These are phyloP conservation scores for Neomicropteryx cornuta DNA, from an alignment of 1,140 invertebrate genomes.

Conservation along the genomic window DNA sequence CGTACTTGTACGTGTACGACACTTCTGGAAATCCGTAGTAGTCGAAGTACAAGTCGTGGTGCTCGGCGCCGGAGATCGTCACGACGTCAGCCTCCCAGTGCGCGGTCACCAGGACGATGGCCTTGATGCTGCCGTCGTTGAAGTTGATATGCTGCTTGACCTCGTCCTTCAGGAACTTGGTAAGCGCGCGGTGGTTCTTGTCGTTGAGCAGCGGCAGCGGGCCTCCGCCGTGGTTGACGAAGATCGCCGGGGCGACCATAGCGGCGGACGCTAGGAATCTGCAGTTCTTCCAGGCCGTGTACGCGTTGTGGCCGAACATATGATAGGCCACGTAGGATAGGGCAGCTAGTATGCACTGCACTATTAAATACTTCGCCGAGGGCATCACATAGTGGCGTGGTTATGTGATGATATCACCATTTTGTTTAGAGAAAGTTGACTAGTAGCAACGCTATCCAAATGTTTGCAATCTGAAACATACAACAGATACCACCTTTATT, in stretches of 20 bases:
- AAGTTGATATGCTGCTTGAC: slow-evolving; percentile 23
- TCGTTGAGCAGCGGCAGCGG: slow-evolving; percentile 29
- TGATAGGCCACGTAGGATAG: no score
- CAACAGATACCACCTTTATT: no score
- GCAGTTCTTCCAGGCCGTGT: no score
- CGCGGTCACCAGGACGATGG: slow-evolving; percentile 12
- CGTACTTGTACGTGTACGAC: slow-evolving; percentile 12
- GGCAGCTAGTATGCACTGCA: no score
- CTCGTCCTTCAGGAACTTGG: slow-evolving; percentile 25
- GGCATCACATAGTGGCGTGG: no score
- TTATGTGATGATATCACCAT: no score
- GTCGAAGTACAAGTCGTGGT: slow-evolving; percentile 11
- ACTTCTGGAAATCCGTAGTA: slow-evolving; percentile 13
- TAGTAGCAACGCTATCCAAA: no score
- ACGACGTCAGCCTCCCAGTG: slow-evolving; percentile 13
- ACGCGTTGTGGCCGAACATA: no score
- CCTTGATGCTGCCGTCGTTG: slow-evolving; percentile 8
- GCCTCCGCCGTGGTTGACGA: slow-evolving; percentile 34
- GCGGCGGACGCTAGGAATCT: no score
- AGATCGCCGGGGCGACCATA: slow-evolving; percentile 27
- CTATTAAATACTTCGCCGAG: no score
- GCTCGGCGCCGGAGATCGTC: slow-evolving; percentile 8
- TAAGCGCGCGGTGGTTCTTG: slow-evolving; percentile 25
- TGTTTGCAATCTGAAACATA: no score
- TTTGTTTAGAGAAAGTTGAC: no score